These are phyloP conservation scores for Neolamprologus variostigma DNA, from an alignment of 2,113 vertebrate species.

Conservation along the genomic window DNA sequence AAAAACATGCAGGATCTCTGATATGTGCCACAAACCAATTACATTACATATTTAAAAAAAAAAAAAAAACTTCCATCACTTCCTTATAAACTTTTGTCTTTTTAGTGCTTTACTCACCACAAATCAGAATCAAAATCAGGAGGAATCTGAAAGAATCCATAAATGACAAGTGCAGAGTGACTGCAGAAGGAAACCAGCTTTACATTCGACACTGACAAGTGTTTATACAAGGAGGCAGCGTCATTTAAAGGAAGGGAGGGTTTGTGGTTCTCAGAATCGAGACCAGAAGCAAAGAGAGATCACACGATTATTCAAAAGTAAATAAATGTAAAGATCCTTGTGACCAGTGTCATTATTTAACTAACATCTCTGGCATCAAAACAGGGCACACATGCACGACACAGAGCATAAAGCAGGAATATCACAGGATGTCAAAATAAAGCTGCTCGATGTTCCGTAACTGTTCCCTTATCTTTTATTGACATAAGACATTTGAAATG, in stretches of 20 bases:
- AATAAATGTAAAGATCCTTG: neutral
- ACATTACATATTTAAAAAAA: neutral
- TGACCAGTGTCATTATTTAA: neutral
- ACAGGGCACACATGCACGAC: neutral
- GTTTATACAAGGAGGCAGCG: neutral
- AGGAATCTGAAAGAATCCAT: neutral
- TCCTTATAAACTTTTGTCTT: neutral
- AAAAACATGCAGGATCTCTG: neutral
- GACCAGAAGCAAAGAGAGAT: neutral
- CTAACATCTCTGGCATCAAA: accelerated
- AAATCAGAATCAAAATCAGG: neutral
- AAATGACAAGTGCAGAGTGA: neutral
- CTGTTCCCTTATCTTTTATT: accelerated
- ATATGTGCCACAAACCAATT: neutral
- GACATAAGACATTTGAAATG: neutral
- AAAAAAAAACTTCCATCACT: neutral
- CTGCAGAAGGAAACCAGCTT: neutral
- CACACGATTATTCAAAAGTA: neutral
- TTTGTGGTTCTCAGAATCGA: neutral
- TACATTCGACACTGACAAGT: neutral
- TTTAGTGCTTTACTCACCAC: neutral
- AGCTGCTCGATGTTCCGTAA: neutral
- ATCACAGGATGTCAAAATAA: neutral
- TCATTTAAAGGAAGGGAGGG: neutral
- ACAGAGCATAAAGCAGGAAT: neutral